Conservation (phyloP, 1,140 invertebrate species). For the Ruditapes philippinarum region DNA sequence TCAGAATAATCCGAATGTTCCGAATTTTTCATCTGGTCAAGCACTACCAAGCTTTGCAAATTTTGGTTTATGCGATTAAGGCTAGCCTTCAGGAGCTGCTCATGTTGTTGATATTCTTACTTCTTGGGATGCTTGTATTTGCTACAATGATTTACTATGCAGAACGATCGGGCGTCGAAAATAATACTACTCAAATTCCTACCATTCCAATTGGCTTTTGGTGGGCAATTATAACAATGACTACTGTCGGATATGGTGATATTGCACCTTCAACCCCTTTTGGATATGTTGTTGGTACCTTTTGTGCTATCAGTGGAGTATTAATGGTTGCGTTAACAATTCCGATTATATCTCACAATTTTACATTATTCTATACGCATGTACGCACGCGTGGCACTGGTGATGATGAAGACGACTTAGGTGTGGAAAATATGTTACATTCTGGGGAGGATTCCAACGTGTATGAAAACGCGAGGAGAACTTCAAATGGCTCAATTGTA, state of each 20-base stretch:
- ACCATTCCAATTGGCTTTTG: slow-evolving; percentile 87
- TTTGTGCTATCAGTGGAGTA: slow-evolving; percentile 81
- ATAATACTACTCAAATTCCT: slow-evolving; percentile 77
- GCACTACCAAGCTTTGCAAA: slow-evolving; percentile 81
- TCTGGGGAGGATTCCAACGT: slow-evolving; percentile 63
- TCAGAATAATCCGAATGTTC: slow-evolving; percentile 83
- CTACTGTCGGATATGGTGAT: slow-evolving; percentile 88
- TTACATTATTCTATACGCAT: slow-evolving; percentile 84
- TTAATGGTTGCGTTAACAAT: slow-evolving; percentile 84
- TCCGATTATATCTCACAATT: slow-evolving; percentile 85
- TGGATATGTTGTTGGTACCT: slow-evolving; percentile 88
- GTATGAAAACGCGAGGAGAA: slow-evolving; percentile 71
- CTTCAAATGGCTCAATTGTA: slow-evolving; percentile 76
- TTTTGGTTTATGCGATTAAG: slow-evolving; percentile 82
- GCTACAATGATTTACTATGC: slow-evolving; percentile 99
- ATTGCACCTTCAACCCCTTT: slow-evolving; percentile 78
- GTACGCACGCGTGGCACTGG: slow-evolving; percentile 73
- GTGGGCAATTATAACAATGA: slow-evolving; percentile 89
- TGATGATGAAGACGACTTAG: slow-evolving; percentile 35
- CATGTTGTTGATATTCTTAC: slow-evolving; percentile 98
- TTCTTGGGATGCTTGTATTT: slow-evolving; percentile 99
- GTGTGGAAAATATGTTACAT: slow-evolving; percentile 50
- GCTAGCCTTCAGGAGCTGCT: slow-evolving; percentile 84
- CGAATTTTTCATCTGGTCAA: slow-evolving; percentile 83
- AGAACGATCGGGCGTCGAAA: slow-evolving; percentile 89